These are phyloP conservation scores for Argya squamiceps DNA, from an alignment of 2,797 vertebrate genomes.

Conservation along the genomic window DNA sequence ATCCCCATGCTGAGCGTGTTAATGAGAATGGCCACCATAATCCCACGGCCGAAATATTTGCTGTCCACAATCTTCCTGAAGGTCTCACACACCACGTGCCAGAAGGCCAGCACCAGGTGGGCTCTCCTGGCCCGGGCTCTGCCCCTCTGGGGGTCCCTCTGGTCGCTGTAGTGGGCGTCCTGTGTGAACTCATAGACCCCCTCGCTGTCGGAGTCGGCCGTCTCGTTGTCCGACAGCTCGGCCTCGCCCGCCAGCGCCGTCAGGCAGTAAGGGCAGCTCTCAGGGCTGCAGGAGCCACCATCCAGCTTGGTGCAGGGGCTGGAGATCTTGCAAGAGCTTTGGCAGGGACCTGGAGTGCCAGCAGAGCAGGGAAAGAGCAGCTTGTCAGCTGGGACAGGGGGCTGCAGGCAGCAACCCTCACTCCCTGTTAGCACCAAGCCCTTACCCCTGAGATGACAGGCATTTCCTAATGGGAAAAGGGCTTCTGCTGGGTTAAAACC, in stretches of 20 bases:
- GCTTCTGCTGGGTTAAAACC: background rate
- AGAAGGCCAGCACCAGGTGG: constrained; percentile 81
- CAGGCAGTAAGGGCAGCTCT: constrained; percentile 91
- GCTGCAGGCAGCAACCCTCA: fast-evolving
- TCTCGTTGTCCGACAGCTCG: constrained; percentile 83
- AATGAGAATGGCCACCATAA: constrained; percentile 92
- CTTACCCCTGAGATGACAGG: fast-evolving
- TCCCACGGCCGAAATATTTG: constrained; percentile 90
- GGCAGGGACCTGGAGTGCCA: constrained; percentile 77
- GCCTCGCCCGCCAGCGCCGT: constrained; percentile 79
- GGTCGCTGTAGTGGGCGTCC: constrained; percentile 84
- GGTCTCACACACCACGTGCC: constrained; percentile 92
- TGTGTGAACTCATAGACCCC: constrained; percentile 92
- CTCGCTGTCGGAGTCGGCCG: constrained; percentile 90
- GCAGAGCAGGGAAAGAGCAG: background rate
- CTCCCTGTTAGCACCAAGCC: background rate
- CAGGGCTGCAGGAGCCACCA: constrained; percentile 80
- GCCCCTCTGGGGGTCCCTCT: constrained; percentile 76
- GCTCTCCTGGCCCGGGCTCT: constrained; percentile 74
- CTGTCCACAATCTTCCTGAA: constrained; percentile 90
- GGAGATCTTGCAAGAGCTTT: constrained; percentile 84
- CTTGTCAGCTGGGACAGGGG: fast-evolving
- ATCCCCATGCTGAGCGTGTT: constrained; percentile 93
- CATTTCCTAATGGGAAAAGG: background rate
- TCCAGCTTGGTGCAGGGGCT: constrained; percentile 85